Base-by-base conservation (phyloP, 2,888 invertebrate species). In the Lithophane leautieri region DNA sequence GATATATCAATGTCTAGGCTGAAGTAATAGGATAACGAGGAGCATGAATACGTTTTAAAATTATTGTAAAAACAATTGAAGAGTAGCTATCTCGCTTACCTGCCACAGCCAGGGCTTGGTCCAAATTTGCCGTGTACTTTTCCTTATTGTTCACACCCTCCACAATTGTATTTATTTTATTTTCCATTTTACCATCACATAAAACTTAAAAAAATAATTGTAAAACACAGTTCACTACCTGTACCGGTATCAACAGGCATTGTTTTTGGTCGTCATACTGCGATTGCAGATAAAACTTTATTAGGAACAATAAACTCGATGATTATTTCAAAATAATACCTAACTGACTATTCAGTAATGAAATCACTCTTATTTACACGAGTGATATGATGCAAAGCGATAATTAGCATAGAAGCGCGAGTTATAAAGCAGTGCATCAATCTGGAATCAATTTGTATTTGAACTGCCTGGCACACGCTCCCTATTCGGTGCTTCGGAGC, bases 71-170 rank as follows among this genome's bases (percentile, higher is more conserved):
- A 42, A 12, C 1, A 34, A 12, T 44, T 25, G 40, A 3, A 28
- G 7, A 4, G 28, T 42, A 34, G n/a, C 11, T 8, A n/a, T 50
- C 12, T 63, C 34, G 7, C 83, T 69, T 78, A 92, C 92, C 92
- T 82, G 89, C 89, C 1, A 91, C 91, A 28, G 91, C 84, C 28
- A 95, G 88, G 3, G 95, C 95, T 67, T 94, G 92, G 16, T 95
- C 95, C 89, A 95, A 89, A 88, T 94, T 93, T 14, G 92, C 91
- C 6, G 90, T 87, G 80, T 88, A 78, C 70, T 91, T 89, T 4
- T 91, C 89, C 77, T 83, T 77, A 22, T 68, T 79, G 14, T 90
- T 83, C 47, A 93, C 86, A 83, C 82, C 88, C 72, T 90, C 89
- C 0, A 93, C 79, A 40, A 95, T 78, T 4, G 92, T 94, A 25